These are phyloP conservation scores for human DNA, from an alignment of 2,113 vertebrate species.

Conservation along the genomic window DNA sequence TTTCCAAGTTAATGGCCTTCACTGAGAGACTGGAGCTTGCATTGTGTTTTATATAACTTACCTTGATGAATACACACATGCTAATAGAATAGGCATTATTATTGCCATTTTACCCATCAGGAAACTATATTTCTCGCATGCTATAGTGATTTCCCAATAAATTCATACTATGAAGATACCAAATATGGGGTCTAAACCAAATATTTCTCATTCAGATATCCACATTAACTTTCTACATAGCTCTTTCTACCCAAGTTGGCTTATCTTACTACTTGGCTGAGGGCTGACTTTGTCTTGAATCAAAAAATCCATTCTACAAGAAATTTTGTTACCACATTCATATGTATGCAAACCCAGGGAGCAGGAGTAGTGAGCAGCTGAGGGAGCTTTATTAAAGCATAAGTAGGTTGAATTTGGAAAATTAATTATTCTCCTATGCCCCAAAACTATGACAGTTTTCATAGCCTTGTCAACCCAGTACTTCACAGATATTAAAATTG, in stretches of 20 bases:
- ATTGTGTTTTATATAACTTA: neutral
- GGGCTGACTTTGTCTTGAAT: neutral
- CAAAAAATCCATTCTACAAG: neutral
- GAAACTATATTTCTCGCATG: neutral
- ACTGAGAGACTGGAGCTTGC: neutral
- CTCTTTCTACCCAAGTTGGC: neutral
- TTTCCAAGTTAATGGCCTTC: neutral
- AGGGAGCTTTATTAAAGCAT: neutral
- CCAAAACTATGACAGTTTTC: neutral
- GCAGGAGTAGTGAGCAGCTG: neutral
- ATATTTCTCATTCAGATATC: neutral
- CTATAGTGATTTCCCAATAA: accelerated
- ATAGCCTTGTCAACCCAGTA: neutral
- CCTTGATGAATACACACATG: neutral
- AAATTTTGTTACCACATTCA: neutral
- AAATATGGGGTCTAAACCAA: neutral
- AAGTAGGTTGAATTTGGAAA: neutral
- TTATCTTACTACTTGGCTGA: neutral
- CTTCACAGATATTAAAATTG: neutral
- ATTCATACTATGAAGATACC: neutral
- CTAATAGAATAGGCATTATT: accelerated
- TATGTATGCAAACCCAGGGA: neutral
- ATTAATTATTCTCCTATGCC: neutral
- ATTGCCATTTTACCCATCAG: neutral
- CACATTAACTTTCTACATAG: neutral